A percentile compares a stretch with the other conserved stretches of the same genome.
phyloP scores from a whole-genome alignment of 2,888 invertebrate genomes.

The Hirtodrosophila duncani region DNA sequence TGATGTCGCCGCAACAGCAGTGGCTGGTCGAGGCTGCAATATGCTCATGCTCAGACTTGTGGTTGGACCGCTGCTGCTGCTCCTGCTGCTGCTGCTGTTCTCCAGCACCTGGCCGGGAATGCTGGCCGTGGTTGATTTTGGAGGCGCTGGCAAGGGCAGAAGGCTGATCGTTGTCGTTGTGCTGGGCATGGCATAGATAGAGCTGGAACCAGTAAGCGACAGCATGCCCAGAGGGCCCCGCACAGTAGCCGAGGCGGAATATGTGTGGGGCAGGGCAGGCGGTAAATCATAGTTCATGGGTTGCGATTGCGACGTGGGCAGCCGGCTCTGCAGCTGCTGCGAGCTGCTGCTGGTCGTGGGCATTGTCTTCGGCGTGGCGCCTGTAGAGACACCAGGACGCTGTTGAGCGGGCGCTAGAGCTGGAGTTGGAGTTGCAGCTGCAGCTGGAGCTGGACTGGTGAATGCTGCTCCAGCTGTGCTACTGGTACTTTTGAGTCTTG shows the following conservation, averaged over 20 bases:
- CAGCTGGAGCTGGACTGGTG: constrained; percentile 12
- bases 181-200: constrained; percentile 53
- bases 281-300: constrained; percentile 68
- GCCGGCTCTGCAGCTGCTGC: constrained; percentile 44
- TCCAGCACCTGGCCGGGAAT: constrained; percentile 72
- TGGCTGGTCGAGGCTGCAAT: constrained; percentile 51
- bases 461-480: too few relatives aligned
- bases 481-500: constrained; percentile 40
- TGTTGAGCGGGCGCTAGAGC: constrained; percentile 18
- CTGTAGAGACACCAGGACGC: constrained; percentile 48
- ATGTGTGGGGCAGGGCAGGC: constrained; percentile 72
- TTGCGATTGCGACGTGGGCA: constrained; percentile 56
- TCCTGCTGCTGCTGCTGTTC: constrained; percentile 24
- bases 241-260: constrained; percentile 61
- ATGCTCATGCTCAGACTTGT: constrained; percentile 68
- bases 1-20: constrained; percentile 31
- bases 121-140: constrained; percentile 37
- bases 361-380: constrained; percentile 60
- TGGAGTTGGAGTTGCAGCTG: constrained; percentile 3
- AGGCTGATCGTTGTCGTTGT: constrained; percentile 61
- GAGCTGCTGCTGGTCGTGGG: constrained; percentile 32
- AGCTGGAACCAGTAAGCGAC: constrained; percentile 60
- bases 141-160: constrained; percentile 64
- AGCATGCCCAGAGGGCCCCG: constrained; percentile 73
- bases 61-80: constrained; percentile 38